Base-by-base conservation (phyloP, 2,797 vertebrate genomes). In the Falco novaeseelandiae region DNA sequence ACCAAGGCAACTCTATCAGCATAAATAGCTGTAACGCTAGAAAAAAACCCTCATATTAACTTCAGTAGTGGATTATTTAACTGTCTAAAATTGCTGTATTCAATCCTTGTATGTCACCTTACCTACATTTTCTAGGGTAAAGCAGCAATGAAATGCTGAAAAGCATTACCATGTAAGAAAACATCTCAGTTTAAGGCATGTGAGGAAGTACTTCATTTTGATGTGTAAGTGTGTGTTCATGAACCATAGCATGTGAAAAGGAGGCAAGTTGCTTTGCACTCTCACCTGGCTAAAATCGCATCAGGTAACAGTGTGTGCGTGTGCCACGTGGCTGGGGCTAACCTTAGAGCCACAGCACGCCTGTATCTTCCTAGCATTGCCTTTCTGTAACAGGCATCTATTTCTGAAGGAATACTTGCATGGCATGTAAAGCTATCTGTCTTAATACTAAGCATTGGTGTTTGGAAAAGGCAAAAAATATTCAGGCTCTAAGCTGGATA, bases 281-380 rank as follows among this genome's bases (percentile, higher is more conserved):
- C 25, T 27, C 71, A 25, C 57, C 54, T 52, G 40, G 19, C 26
- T 78, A 18, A 90, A 71, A 66, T 38, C 2, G 0, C 29, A 55
- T 20, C 34, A 59, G 36, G 11, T 55, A 78, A 27, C n/a, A 61
- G 12, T 0, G 0, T 38, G 8, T 9, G 5, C 15, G 23, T 2
- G 4, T 44, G n/a, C 19, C 36, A 61, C 32, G 2, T 73, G 23
- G 29, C n/a, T 70, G 65, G n/a, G 42, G 23, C 40, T n/a, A 15
- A 46, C 42, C 26, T 71, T 10, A 62, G 67, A 62, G 15, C 1
- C 44, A 5, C n/a, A 12, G 7, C 4, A 36, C 13, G 30, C 14
- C 42, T 1, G 0, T 2, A 5, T 26, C 38, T 59, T 86, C 44
- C 32, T 8, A 42, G 8, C 17, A 54, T 21, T 62, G 29, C 14